phyloP scores from a whole-genome alignment of 1,140 invertebrate genomes.

The Manduca sexta region DNA sequence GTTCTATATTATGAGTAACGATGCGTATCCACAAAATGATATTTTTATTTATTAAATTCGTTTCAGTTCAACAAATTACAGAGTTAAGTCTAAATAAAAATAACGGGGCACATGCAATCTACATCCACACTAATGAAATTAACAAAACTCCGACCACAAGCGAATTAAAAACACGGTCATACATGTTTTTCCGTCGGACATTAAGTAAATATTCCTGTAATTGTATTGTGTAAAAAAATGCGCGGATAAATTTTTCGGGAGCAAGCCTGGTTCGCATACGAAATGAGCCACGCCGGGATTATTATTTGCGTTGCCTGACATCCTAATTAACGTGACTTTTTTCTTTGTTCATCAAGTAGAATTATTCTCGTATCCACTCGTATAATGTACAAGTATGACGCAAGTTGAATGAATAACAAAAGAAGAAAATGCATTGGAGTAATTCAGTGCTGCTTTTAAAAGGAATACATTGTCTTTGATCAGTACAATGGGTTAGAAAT shows the following conservation, averaged over 20 bases:
- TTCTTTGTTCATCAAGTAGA: slow-evolving; percentile 34
- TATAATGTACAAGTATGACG: slow-evolving; percentile 31
- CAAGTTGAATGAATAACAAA: slow-evolving; percentile 32
- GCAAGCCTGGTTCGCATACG: slow-evolving; percentile 41
- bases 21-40: too few relatives aligned
- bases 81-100: too few relatives aligned
- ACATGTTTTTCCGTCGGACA: slow-evolving; percentile 26
- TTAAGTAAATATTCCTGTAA: slow-evolving; percentile 56
- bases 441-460: too few relatives aligned
- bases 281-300: slow-evolving; percentile 51
- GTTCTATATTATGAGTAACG: too few relatives aligned
- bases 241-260: slow-evolving; percentile 46
- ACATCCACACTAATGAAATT: neutral
- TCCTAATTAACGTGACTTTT: slow-evolving; percentile 61
- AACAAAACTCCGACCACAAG: slow-evolving; percentile 1
- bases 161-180: slow-evolving; percentile 22
- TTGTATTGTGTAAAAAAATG: slow-evolving; percentile 56
- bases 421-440: neutral
- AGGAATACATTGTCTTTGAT: too few relatives aligned
- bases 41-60: too few relatives aligned
- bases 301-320: slow-evolving; percentile 61
- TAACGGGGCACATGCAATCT: too few relatives aligned
- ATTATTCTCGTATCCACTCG: slow-evolving; percentile 34
- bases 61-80: too few relatives aligned
- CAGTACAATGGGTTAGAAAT: too few relatives aligned